Conservation (phyloP, 2,797 vertebrate genomes). For the Sebastes itinus region DNA sequence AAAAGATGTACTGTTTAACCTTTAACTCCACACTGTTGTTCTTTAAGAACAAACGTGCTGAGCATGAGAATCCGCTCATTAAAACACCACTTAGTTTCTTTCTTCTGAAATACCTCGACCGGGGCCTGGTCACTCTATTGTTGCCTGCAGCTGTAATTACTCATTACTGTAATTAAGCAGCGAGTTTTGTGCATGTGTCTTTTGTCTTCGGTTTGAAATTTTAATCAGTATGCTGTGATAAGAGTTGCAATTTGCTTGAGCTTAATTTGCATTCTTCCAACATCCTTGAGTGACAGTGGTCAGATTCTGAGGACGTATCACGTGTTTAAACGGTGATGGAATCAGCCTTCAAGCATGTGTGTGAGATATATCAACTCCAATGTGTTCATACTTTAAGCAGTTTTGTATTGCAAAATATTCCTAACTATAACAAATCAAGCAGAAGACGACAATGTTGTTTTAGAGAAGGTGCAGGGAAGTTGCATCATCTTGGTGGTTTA, state of each 20-base stretch:
- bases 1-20: background rate
- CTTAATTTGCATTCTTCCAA: background rate
- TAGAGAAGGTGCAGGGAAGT: background rate
- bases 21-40: background rate
- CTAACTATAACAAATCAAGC: background rate
- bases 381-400: background rate
- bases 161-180: conserved; percentile 11
- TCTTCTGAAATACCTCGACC: background rate
- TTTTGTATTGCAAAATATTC: background rate
- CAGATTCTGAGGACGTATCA: background rate
- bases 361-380: background rate
- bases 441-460: background rate
- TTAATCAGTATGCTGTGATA: background rate
- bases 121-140: background rate
- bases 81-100: background rate
- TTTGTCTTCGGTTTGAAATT: background rate
- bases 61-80: background rate
- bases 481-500: background rate
- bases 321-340: background rate
- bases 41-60: background rate
- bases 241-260: background rate
- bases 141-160: conserved; percentile 12
- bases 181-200: background rate
- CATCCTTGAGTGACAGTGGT: background rate
- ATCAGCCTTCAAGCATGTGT: background rate